Evolutionary conservation across 2,113 vertebrate genomes (phyloP), one percentile per base, ranked within the genome.

Genomic region (Nematolebias whitei): DNA sequence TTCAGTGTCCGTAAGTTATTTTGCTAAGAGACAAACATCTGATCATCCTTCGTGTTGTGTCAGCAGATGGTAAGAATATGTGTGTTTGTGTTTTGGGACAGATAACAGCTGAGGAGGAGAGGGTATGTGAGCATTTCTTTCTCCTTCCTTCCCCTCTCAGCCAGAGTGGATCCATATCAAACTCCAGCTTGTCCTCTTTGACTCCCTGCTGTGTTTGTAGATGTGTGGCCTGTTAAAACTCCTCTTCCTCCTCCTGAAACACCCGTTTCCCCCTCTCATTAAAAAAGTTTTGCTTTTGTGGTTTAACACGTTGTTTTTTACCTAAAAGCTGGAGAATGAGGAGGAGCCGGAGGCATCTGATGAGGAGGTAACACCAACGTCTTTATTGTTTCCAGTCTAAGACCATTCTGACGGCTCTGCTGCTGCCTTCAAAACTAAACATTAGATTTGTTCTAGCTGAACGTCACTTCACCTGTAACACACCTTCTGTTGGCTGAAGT

Each of bases 101-200:
- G 92, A 39, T 92, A 4, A 89, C 91, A 49, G 76, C 81, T 55
- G 91, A 93, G 84, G 92, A 92, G 83, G 86, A 91, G 56, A 83
- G 72, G 91, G 92, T 93, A 93, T 92, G 51, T 43, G 39, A n/a
- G 26, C 49, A 49, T 60, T 32, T 19, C 14, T 22, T 23, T 0
- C 29, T 38, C n/a, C 59, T 26, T 44, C 22, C 12, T 43, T n/a
- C 15, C 1, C 19, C 40, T n/a, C n/a, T n/a, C n/a, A n/a, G n/a
- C n/a, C n/a, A n/a, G n/a, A n/a, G n/a, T n/a, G n/a, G n/a, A n/a
- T n/a, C n/a, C n/a, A n/a, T n/a, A n/a, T n/a, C n/a, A n/a, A n/a
- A n/a, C n/a, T n/a, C n/a, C n/a, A n/a, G n/a, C n/a, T n/a, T n/a
- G n/a, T n/a, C n/a, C n/a, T n/a, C n/a, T n/a, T n/a, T n/a, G n/a